Evolutionary conservation across 1,140 invertebrate genomes (phyloP).

Genomic region (Caenorhabditis tropicalis): DNA sequence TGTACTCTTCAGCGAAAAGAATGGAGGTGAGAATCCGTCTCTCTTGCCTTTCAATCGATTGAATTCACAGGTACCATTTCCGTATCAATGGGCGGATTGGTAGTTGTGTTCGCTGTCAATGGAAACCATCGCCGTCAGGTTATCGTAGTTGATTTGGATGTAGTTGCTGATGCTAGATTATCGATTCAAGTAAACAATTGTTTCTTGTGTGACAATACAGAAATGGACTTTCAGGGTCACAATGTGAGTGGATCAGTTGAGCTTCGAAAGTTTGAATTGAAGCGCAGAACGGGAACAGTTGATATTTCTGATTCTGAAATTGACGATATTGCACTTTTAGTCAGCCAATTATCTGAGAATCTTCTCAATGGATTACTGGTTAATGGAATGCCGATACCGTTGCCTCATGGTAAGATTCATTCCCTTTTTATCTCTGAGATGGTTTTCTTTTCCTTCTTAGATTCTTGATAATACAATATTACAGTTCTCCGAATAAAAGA

Average conservation of each 20-base stretch:
- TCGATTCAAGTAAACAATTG: constrained; percentile 17
- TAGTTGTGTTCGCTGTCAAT: constrained; percentile 38
- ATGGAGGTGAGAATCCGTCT: constrained; percentile 48
- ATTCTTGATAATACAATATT: too few species aligned
- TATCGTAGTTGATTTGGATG: constrained; percentile 50
- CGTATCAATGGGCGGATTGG: constrained; percentile 31
- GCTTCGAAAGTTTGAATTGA: constrained; percentile 48
- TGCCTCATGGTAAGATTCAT: constrained; percentile 43
- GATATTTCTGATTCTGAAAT: constrained; percentile 47
- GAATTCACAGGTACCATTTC: constrained; percentile 36
- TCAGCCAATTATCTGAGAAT: constrained; percentile 43
- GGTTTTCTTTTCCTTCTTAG: too few species aligned
- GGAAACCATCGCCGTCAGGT: constrained; percentile 41
- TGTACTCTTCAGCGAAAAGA: constrained; percentile 48
- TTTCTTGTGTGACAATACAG: neutral
- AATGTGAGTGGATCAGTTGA: constrained; percentile 49
- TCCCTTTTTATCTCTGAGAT: too few species aligned
- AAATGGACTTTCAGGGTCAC: constrained; percentile 42
- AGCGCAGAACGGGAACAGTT: constrained; percentile 1
- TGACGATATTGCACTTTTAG: constrained; percentile 47
- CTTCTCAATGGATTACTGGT: constrained; percentile 50
- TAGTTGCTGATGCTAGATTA: constrained; percentile 47
- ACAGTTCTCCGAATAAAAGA: constrained; percentile 43
- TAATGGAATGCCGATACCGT: constrained; percentile 50
- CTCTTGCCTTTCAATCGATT: too few species aligned